phyloP scores from a whole-genome alignment of 2,797 vertebrate genomes.

The Gymnopithys bicolor region DNA sequence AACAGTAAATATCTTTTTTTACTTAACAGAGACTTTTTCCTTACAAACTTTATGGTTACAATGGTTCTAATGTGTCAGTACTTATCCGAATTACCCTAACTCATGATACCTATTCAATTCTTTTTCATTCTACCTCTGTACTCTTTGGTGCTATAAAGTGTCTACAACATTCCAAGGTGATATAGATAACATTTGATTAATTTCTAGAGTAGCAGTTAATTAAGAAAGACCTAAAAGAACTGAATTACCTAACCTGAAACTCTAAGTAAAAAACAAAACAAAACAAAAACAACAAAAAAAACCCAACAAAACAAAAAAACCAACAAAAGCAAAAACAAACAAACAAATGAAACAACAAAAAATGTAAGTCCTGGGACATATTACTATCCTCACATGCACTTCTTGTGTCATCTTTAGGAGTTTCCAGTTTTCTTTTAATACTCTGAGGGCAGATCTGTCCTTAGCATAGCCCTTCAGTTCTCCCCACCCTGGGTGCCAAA shows the following conservation, averaged over 20 bases:
- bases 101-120: conserved; percentile 3
- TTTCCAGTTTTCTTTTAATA: neutral
- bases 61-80: conserved; percentile 52
- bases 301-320: too few relatives aligned
- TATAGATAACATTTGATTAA: neutral
- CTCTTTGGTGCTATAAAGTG: neutral
- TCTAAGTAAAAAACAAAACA: neutral
- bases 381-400: neutral
- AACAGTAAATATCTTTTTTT: conserved; percentile 62
- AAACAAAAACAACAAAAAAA: neutral
- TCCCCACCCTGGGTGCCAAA: neutral
- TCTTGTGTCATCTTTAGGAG: neutral
- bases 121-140: neutral
- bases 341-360: neutral
- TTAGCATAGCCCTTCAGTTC: neutral
- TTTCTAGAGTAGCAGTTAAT: neutral
- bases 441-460: neutral
- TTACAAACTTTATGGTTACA: conserved; percentile 52
- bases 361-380: neutral
- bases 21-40: conserved; percentile 53
- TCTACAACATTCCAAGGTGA: neutral
- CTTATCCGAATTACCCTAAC: conserved; percentile 58
- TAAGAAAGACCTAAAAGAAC: neutral
- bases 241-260: neutral
- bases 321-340: neutral